Evolutionary conservation across 2,888 invertebrate species (phyloP), one percentile per base, ranked within the genome.

Genomic region (Caprella mutica): DNA sequence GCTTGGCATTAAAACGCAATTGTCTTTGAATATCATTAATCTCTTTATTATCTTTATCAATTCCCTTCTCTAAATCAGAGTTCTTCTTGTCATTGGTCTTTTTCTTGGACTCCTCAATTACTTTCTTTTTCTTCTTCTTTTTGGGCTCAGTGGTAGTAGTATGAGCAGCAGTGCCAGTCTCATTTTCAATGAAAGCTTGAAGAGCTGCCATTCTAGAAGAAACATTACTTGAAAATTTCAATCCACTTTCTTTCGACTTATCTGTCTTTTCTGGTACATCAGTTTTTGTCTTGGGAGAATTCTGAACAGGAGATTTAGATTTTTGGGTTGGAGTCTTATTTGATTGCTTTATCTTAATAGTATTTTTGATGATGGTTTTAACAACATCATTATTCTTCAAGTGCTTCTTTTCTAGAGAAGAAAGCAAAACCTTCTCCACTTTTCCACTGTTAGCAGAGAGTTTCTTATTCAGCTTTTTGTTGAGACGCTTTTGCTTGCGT

Each of bases 21-120:
- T 48, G 48, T 2, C 48, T 27, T n/a, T 48, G 48, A 5, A 48
- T 27, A n/a, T 19, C 29, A 29, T 48, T 48, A 1, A 48, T 48
- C 30, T 48, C 48, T 30, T n/a, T 48, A 30, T 48, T 30, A 30
- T 48, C 48, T 5, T 48, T 6, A 6, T 48, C 48, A 48, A 48
- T 48, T 5, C 48, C 48, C 19, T 27, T 17, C 8, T 48, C 6
- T 17, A 48, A 21, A 21, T 48, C 48, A 21, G 19, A 30, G 5
- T 30, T 29, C n/a, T n/a, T 48, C 29, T 48, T 30, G 12, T 30
- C 19, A 6, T 30, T 48, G 29, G n/a, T n/a, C 17, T 48, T 48
- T 29, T 30, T 30, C n/a, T 26, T 26, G 6, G n/a, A 5, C 12
- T 48, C 30, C 5, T 21, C 3, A 29, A 17, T 48, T n/a, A 19